Evolutionary conservation across 1,140 invertebrate species (phyloP), one percentile per base, ranked within the genome.

Genomic region (Habropoda laboriosa): DNA sequence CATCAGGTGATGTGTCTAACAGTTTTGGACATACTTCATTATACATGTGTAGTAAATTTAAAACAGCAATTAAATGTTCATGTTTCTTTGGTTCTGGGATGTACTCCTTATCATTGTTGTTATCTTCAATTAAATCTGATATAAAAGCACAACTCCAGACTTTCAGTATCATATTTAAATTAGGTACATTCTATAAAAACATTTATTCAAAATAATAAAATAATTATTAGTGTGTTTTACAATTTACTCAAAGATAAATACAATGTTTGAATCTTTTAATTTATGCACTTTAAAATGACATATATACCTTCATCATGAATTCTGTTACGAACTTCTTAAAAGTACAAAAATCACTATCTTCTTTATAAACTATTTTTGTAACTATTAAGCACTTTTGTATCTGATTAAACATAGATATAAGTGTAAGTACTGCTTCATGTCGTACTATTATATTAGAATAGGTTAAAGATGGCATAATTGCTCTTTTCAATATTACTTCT

Each of bases 31-130:
- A 91, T 57, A 94, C 87, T 30, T 94, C 92, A 87, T 93, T 93
- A 82, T 95, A 95, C 4, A 92, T 79, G 47, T 94, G 84, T 60
- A 96, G 83, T 51, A 95, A 87, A 83, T 95, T 93, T 58, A 95
- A 86, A 55, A 95, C 91, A 40, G 87, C 82, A 55, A 92, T 80
- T 27, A 95, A 87, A 75, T 93, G 89, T 45, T 94, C 91, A 70
- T 92, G 85, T 53, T 67, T 6, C 45, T 83, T 61, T 71, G 92
- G 42, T 82, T 76, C 0, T 63, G 67, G 2, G 83, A 87, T 10
- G 68, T 87, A 70, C 79, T 88, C 30, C 82, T 89, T 81, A 38
- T 87, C 74, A 38, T 89, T 67, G 74, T 85, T 87, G n/a, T 86
- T 85, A 35, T 86, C 73, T 16, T 58, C 45, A 45, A 91, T 82